Evolutionary conservation across 37 sponge, comb jelly and placozoan genomes (phyloP), one percentile per base, ranked within the genome.

Genomic region (Geodia barretti): DNA sequence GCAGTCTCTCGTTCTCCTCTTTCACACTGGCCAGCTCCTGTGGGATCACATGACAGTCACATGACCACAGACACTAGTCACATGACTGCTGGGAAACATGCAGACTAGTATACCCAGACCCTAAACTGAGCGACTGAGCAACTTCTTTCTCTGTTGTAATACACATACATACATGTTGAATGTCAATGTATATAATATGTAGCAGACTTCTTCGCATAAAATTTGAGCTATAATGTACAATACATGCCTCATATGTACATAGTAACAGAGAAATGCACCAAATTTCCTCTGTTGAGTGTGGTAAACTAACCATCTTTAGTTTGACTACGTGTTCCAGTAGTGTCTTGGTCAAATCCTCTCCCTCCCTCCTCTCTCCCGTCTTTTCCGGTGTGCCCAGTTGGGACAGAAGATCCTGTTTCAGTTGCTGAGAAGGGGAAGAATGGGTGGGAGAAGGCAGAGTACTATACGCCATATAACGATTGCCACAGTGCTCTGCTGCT

Each of bases 261-360:
- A n/a, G n/a, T n/a, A n/a, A n/a, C n/a, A n/a, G n/a, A n/a, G n/a
- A n/a, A n/a, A n/a, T n/a, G n/a, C n/a, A n/a, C n/a, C n/a, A n/a
- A n/a, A n/a, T n/a, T n/a, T n/a, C n/a, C n/a, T n/a, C n/a, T n/a
- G n/a, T n/a, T n/a, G n/a, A n/a, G n/a, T n/a, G n/a, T n/a, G n/a
- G n/a, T n/a, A n/a, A n/a, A n/a, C n/a, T n/a, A n/a, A 87, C 88
- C 76, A 87, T 19, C 34, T 87, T 87, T 24, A 87, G 62, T 29
- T 41, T 29, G 20, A 87, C 88, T 23, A 87, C 54, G 30, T 76
- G 75, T 41, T 87, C 82, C 42, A 87, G 62, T 26, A 87, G 43
- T 61, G 74, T 40, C 5, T 62, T 68, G 41, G 60, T 40, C 11
- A 58, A 23, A 1, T 77, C 85, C 21, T 19, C 28, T 8, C 23